These are phyloP conservation scores for Stegana nigrithorax DNA, from an alignment of 2,888 invertebrate genomes.

Conservation along the genomic window DNA sequence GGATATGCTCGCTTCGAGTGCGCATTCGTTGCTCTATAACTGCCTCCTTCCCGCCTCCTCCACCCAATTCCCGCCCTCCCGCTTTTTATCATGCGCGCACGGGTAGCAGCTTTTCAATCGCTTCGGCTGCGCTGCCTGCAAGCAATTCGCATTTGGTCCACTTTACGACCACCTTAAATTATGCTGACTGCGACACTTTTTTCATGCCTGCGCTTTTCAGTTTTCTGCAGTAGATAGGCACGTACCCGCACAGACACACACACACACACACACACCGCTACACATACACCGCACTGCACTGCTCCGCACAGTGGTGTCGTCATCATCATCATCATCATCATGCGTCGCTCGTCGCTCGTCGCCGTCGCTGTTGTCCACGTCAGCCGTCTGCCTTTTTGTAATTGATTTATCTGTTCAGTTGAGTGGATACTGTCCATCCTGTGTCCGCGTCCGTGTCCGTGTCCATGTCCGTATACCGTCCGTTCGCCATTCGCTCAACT, in stretches of 20 bases:
- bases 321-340: too few species aligned
- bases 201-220: slow-evolving; percentile 8
- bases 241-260: too few species aligned
- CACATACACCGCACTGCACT: background rate
- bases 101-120: too few species aligned
- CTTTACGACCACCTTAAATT: slow-evolving; percentile 19
- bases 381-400: slow-evolving; percentile 3
- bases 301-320: background rate
- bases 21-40: background rate
- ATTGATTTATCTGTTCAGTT: slow-evolving; percentile 9
- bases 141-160: slow-evolving; percentile 1
- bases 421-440: slow-evolving; percentile 7
- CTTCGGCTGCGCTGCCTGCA: background rate
- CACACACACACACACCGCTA: too few species aligned
- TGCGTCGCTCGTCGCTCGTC: too few species aligned
- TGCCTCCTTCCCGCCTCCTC: background rate
- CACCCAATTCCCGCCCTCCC: too few species aligned
- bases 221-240: too few species aligned
- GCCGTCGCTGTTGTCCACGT: too few species aligned
- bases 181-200: slow-evolving; percentile 38
- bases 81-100: too few species aligned
- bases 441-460: background rate
- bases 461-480: background rate
- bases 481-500: background rate
- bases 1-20: too few species aligned